Evolutionary conservation across 2,888 invertebrate genomes (phyloP), one percentile per base, ranked within the genome.

Genomic region (Sarcophaga caerulescens): DNA sequence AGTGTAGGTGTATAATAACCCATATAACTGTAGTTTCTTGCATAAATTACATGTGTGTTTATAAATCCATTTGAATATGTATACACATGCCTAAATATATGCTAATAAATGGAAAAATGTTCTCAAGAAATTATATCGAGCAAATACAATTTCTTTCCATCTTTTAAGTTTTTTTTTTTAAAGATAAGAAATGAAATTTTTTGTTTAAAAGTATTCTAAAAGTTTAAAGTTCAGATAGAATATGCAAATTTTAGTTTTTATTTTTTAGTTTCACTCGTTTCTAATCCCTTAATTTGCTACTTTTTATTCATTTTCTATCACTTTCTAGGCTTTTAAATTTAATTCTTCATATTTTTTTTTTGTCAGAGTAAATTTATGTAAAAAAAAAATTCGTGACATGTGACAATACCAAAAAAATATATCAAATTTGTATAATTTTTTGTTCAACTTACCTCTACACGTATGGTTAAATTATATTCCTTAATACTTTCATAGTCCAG

Each of bases 401-500:
- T 8, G 35, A 35, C 35, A 35, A 35, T 35, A 6, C 8, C 35
- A 35, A 35, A 1, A 35, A 1, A 35, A 35, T 6, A 6, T 10
- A 35, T 10, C 35, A 10, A 35, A 35, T 35, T 35, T 35, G 8
- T 8, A 35, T 8, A 35, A 35, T 35, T 11, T n/a, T 57, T 70
- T 35, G 17, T 17, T 59, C 47, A 14, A 92, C 95, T 94, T 93
- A 98, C 98, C 97, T 98, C 98, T 76, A 98, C 98, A 93, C 98
- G 96, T 94, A 98, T 97, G 12, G 98, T 98, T 90, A 98, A 94
- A 94, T 98, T 98, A 93, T 98, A 98, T 92, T 98, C 98, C 94
- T 97, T 97, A 93, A 98, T 98, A 90, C 96, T 97, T 93, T 98
- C 98, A 92, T 97, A 98, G 94, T 98, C 98, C 91, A 98, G 94